Evolutionary conservation across 2,888 invertebrate genomes (phyloP), one percentile per base, ranked within the genome.

Genomic region (Drosophila infuscata): DNA sequence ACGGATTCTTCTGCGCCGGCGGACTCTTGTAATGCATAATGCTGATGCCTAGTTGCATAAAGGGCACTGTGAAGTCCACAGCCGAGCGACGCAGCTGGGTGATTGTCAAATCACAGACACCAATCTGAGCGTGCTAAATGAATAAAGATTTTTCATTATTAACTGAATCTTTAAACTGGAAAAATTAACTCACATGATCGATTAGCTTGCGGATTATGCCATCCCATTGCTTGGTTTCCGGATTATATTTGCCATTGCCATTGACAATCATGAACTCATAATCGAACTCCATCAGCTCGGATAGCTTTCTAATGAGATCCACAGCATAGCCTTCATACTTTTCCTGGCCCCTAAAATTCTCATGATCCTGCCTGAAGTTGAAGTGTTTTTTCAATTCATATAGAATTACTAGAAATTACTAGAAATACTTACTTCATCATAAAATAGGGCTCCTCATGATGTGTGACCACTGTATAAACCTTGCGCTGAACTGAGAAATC

Each of bases 11-110:
- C 51, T 96, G 95, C 70, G 96, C 96, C 72, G 95, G 95, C 7
- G 97, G 96, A 32, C 81, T 89, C 89, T 97, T 97, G 85, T 96
- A 96, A 94, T 96, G 98, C 75, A 98, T 93, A 92, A 99, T 98
- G 88, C 98, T 97, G 82, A 98, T 98, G 94, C 97, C 98, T 74
- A 99, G 94, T 82, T 98, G 98, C 98, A 99, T 99, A 93, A 99
- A 99, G 0, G 99, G 99, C 94, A 98, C 98, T 0, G 98, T 98
- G 92, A 99, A 99, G 93, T 98, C 98, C 25, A 98, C 98, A 41
- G 95, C 96, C 78, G 96, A 95, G 82, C 98, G 96, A 63, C 99
- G 94, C 65, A 97, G 96, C 92, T 97, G 98, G 12, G 98, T 99
- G 73, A 99, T 99, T 3, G 99, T 99, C 82, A 99, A 94, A 91